Percentiles rank a stretch among this genome's conserved stretches.
These are phyloP conservation scores for Meta bourneti DNA, from an alignment of 2,888 invertebrate species.

Conservation along the genomic window DNA sequence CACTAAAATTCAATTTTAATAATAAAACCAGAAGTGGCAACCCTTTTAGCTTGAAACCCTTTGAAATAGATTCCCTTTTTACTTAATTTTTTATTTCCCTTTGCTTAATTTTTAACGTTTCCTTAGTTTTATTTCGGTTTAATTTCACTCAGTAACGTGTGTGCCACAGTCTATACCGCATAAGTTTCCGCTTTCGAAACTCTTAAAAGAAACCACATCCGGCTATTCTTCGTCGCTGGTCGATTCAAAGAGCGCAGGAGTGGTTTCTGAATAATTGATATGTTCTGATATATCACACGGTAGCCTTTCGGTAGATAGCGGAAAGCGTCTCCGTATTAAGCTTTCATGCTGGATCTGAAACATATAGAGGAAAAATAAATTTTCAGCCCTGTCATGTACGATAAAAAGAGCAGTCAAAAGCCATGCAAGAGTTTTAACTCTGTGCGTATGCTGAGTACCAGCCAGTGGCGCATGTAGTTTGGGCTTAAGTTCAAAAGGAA, in stretches of 20 bases:
- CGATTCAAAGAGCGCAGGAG: neutral
- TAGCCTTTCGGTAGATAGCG: slow-evolving; percentile 39
- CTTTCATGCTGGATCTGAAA: slow-evolving; percentile 24
- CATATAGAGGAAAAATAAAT: neutral
- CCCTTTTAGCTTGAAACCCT: too few species aligned
- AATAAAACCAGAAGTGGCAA: too few species aligned
- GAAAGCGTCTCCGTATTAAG: slow-evolving; percentile 36
- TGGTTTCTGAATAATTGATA: slow-evolving; percentile 58
- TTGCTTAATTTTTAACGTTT: too few species aligned
- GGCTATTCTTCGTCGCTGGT: neutral
- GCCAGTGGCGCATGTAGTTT: too few species aligned
- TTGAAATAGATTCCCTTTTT: too few species aligned
- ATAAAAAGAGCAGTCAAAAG: neutral
- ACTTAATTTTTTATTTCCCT: too few species aligned
- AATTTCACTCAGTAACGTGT: too few species aligned
- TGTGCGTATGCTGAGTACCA: too few species aligned
- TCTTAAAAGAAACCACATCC: slow-evolving; percentile 10
- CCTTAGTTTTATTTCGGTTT: too few species aligned
- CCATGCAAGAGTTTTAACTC: too few species aligned
- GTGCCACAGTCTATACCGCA: neutral
- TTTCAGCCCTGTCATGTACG: neutral
- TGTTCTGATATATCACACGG: slow-evolving; percentile 68
- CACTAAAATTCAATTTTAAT: too few species aligned
- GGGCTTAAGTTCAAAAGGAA: too few species aligned
- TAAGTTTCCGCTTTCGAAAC: slow-evolving; percentile 39